Base-by-base conservation (phyloP, 2,797 vertebrate species). In the Sparidentex hasta region DNA sequence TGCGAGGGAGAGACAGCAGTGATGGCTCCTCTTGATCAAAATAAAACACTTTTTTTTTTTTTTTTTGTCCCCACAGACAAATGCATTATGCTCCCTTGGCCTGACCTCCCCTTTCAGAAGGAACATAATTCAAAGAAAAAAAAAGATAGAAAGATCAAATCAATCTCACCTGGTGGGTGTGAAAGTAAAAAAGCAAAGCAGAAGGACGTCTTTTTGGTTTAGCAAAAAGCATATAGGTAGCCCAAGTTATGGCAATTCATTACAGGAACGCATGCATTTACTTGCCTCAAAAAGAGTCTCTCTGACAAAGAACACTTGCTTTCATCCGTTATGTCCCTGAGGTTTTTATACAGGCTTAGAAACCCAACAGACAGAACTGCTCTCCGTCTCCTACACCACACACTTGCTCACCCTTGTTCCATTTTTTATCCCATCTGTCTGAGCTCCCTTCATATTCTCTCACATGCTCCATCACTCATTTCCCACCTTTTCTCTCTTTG, bases 271-370 rank as follows among this genome's bases (percentile, higher is more conserved):
- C 18, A 3, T 86, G 65, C 41, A 55, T 79, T 85, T 76, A 38
- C 56, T 70, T 80, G 58, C 58, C 71, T 81, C 59, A 54, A 74
- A 75, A 25, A 23, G 64, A 33, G 71, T 81, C 71, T 57, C 62
- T 47, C 71, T 67, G 66, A 76, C 62, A 76, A 78, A 85, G 48
- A 70, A 77, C 70, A 50, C n/a, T 76, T 4, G 27, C 68, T 82
- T 84, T 78, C 57, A 86, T 86, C 66, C 27, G 41, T 68, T 54
- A 38, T 59, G 65, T 82, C 83, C 71, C 78, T 50, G 65, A 85
- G 77, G 80, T 70, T 55, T 87, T 74, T 62, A 85, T 59, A 46
- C 18, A 55, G 48, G 23, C 74, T 76, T 57, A 65, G 43, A 86
- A 76, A 81, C 65, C 43, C 74, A 81, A 76, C 65, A 68, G 66